A percentile compares a stretch with the other conserved stretches of the same genome.
These are phyloP conservation scores for Ommatoiulus sabulosus DNA, from an alignment of 2,888 invertebrate species.

Conservation along the genomic window DNA sequence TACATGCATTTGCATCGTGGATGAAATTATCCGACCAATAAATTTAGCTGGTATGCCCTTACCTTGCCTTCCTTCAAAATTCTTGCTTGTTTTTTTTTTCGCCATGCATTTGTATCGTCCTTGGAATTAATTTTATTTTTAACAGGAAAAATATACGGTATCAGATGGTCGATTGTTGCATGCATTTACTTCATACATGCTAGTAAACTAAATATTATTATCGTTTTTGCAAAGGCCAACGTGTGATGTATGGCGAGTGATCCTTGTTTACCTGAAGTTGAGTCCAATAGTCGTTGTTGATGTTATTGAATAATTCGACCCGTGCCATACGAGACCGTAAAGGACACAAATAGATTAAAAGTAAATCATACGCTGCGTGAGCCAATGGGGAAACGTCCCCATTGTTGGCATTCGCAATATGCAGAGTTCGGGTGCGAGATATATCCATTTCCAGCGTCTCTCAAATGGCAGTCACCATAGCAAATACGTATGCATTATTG, in stretches of 20 bases:
- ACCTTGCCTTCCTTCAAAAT: constrained; percentile 37
- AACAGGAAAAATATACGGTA: neutral
- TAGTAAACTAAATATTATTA: neutral
- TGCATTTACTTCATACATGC: too few species aligned
- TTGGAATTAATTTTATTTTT: constrained; percentile 4
- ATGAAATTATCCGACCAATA: constrained; percentile 31
- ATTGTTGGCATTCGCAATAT: constrained; percentile 30
- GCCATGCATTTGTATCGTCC: neutral
- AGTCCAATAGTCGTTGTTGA: neutral
- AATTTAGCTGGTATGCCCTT: neutral
- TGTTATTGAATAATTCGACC: neutral
- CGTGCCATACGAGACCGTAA: neutral
- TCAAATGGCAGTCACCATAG: neutral
- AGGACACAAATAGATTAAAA: neutral
- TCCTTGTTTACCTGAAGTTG: neutral
- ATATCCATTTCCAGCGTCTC: neutral
- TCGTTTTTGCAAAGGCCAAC: neutral
- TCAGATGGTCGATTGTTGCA: neutral
- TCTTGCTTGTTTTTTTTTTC: neutral
- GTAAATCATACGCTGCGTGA: neutral
- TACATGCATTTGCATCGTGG: constrained; percentile 23
- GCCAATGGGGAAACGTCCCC: neutral
- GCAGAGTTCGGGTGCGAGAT: neutral
- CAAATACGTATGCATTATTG: neutral
- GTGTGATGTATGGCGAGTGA: neutral